Percentiles rank a stretch among this genome's conserved stretches.
Conservation (phyloP, 1,140 invertebrate species). For the Semibalanus balanoides region DNA sequence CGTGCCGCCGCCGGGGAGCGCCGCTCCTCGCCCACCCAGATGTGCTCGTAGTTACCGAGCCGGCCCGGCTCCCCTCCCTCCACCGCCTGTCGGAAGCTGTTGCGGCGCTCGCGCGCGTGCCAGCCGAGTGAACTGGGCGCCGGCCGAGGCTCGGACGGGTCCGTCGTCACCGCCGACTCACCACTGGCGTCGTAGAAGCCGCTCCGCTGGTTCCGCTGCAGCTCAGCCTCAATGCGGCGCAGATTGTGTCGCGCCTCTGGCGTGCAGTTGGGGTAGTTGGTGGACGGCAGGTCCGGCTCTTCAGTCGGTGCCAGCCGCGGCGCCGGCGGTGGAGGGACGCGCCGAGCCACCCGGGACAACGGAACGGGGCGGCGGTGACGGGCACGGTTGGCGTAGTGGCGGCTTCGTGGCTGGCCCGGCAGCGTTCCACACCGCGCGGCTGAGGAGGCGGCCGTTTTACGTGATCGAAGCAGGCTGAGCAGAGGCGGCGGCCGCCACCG, state of each 20-base stretch:
- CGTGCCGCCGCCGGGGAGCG: too few relatives aligned
- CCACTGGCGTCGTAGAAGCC: constrained; percentile 1
- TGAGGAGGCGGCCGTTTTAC: too few relatives aligned
- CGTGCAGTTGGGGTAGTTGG: constrained; percentile 4
- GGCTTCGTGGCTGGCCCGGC: too few relatives aligned
- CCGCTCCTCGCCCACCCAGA: not conserved
- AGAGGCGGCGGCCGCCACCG: not conserved
- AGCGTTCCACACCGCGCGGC: too few relatives aligned
- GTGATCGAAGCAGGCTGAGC: too few relatives aligned
- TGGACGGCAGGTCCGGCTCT: not conserved
- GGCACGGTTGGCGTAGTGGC: too few relatives aligned
- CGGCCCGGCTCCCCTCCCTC: constrained; percentile 9
- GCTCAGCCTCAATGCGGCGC: not conserved
- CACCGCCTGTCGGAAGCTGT: constrained; percentile 33
- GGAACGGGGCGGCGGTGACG: too few relatives aligned
- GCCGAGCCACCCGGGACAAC: not conserved
- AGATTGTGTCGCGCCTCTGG: not conserved
- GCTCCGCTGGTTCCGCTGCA: not conserved
- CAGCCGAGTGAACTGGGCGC: constrained; percentile 18
- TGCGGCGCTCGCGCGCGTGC: constrained; percentile 28
- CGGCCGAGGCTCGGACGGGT: not conserved
- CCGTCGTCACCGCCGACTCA: not conserved
- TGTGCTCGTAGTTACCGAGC: not conserved
- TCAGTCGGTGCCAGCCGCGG: not conserved
- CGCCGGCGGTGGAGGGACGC: not conserved